These are phyloP conservation scores for Hycleus cichorii DNA, from an alignment of 1,140 invertebrate genomes.

Conservation along the genomic window DNA sequence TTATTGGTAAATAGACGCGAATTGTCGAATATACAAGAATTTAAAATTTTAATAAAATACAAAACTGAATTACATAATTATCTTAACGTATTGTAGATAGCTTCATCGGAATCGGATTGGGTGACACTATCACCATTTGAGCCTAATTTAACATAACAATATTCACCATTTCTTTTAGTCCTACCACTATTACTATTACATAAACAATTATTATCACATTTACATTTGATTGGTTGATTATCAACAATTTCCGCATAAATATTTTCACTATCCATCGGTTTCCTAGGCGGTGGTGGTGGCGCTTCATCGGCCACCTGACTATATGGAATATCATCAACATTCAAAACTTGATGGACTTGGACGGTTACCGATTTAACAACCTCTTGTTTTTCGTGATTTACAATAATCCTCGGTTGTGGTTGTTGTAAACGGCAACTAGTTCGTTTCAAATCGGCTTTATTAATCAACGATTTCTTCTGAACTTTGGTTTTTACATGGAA, in stretches of 20 bases:
- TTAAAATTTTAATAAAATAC: too few relatives aligned
- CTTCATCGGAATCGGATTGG: conserved; percentile 35
- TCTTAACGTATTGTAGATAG: conserved; percentile 35
- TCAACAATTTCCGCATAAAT: conserved; percentile 37
- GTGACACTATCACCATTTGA: conserved; percentile 35
- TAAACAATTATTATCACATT: conserved; percentile 26
- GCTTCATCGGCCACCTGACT: conserved; percentile 34
- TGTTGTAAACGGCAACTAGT: not conserved
- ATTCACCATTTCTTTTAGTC: conserved; percentile 29
- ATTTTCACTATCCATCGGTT: conserved; percentile 25
- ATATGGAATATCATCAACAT: conserved; percentile 33
- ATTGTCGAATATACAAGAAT: too few relatives aligned
- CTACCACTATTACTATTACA: conserved; percentile 24
- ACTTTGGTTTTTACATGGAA: conserved; percentile 37
- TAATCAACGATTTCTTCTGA: conserved; percentile 22
- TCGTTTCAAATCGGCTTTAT: not conserved
- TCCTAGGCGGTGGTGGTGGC: conserved; percentile 6
- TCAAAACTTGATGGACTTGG: conserved; percentile 24
- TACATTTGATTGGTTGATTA: conserved; percentile 10
- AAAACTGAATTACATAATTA: not conserved
- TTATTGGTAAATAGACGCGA: too few relatives aligned
- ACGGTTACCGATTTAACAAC: conserved; percentile 24
- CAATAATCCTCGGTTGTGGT: too few relatives aligned
- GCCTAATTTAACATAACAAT: conserved; percentile 36
- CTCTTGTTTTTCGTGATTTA: not conserved